phyloP scores from a whole-genome alignment of 1,140 invertebrate species.

The Prorops nasuta region DNA sequence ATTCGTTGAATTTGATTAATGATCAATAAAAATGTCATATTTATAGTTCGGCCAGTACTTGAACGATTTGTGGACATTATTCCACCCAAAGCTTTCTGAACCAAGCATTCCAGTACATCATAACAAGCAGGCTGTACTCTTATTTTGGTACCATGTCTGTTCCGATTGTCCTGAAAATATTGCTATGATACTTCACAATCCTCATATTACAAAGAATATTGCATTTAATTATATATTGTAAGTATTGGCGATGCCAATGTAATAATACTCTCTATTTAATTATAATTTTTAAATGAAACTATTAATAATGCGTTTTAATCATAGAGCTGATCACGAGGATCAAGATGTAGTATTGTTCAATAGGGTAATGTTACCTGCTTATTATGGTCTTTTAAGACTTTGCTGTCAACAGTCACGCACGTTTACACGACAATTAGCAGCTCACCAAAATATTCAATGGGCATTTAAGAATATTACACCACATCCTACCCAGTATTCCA shows the following conservation, averaged over 20 bases:
- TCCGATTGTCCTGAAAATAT: slow-evolving; percentile 91
- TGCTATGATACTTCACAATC: slow-evolving; percentile 79
- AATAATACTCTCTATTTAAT: slow-evolving; percentile 3
- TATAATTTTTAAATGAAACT: background rate
- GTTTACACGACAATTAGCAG: slow-evolving; percentile 82
- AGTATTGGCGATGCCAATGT: slow-evolving; percentile 54
- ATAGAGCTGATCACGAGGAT: slow-evolving; percentile 93
- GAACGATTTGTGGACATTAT: slow-evolving; percentile 87
- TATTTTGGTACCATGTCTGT: slow-evolving; percentile 91
- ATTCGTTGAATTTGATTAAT: background rate
- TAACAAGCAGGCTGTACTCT: slow-evolving; percentile 88
- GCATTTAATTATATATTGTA: slow-evolving; percentile 96
- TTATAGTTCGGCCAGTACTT: slow-evolving; percentile 83
- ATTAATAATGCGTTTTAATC: slow-evolving; percentile 22
- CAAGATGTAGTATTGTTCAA: slow-evolving; percentile 93
- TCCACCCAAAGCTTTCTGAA: slow-evolving; percentile 92
- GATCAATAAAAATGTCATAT: too few relatives aligned
- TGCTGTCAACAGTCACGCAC: slow-evolving; percentile 84
- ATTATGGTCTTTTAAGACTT: slow-evolving; percentile 85
- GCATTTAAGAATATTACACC: slow-evolving; percentile 95
- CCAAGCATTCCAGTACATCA: slow-evolving; percentile 92
- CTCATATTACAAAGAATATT: slow-evolving; percentile 85
- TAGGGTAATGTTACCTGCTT: slow-evolving; percentile 89
- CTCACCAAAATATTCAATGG: slow-evolving; percentile 94
- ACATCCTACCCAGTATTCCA: slow-evolving; percentile 87